phyloP scores from a whole-genome alignment of 2,888 invertebrate genomes.

The Lissocephala sabroskyi region DNA sequence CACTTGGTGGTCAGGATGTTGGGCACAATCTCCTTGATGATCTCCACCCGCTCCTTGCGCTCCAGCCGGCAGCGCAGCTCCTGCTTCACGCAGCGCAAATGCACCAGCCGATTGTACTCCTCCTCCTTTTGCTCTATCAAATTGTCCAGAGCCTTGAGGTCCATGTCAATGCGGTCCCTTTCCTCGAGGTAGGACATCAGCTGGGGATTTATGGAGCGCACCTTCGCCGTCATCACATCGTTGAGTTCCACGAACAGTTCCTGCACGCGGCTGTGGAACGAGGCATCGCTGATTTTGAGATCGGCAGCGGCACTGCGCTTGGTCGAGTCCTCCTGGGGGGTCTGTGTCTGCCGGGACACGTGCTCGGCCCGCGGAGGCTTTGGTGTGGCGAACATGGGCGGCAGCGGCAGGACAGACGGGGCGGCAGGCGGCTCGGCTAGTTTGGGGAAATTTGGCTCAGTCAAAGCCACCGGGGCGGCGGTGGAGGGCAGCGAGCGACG shows the following conservation, averaged over 20 bases:
- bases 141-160: conserved; percentile 81
- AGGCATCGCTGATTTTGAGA: conserved; percentile 40
- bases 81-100: conserved; percentile 88
- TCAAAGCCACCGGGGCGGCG: not conserved
- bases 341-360: conserved; percentile 12
- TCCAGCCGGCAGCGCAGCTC: conserved; percentile 83
- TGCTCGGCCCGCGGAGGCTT: not conserved
- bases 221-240: conserved; percentile 43
- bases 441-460: not conserved
- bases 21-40: conserved; percentile 56
- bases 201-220: conserved; percentile 77
- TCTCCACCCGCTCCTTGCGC: conserved; percentile 79
- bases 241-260: conserved; percentile 49
- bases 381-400: not conserved
- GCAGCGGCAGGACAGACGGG: not conserved
- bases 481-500: not conserved
- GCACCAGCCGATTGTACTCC: conserved; percentile 89
- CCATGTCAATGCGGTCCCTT: conserved; percentile 78
- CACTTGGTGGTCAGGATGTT: conserved; percentile 25
- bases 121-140: conserved; percentile 86
- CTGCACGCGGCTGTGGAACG: conserved; percentile 57
- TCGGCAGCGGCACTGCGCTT: conserved; percentile 10
- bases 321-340: conserved; percentile 1
- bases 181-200: conserved; percentile 77
- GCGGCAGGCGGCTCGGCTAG: conserved; percentile 5